A percentile compares a stretch with the other conserved stretches of the same genome.
Conservation (phyloP, 2,797 vertebrate genomes). For the Hypotaenidia okinawae region DNA sequence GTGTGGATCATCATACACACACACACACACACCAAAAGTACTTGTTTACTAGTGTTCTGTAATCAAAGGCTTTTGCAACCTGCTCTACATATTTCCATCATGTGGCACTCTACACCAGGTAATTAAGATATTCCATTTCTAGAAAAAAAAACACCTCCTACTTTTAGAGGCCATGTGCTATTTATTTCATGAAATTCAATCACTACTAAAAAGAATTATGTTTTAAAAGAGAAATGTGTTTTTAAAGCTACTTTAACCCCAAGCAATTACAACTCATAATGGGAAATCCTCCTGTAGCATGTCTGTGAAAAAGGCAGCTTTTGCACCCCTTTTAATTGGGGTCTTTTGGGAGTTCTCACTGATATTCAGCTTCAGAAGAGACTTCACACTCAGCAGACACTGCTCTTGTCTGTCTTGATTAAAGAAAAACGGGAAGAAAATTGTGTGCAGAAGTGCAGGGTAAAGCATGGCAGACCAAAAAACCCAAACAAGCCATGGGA, state of each 20-base stretch:
- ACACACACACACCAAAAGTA: not conserved
- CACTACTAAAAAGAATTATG: not conserved
- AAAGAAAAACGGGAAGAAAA: not conserved
- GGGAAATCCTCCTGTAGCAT: not conserved
- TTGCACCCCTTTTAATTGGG: not conserved
- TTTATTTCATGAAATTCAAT: not conserved
- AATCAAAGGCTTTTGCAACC: not conserved
- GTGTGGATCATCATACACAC: not conserved
- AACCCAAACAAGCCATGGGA: not conserved
- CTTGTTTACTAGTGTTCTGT: not conserved
- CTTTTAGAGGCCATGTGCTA: not conserved
- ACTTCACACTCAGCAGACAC: not conserved
- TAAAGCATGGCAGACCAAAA: not conserved
- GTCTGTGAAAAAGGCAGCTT: not conserved
- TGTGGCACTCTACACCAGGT: not conserved
- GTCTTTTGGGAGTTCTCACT: not conserved
- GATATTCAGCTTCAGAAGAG: not conserved
- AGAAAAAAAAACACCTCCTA: not conserved
- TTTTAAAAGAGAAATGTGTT: not conserved
- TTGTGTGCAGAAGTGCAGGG: accelerated
- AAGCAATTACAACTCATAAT: not conserved
- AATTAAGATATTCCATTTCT: not conserved
- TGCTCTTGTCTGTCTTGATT: not conserved
- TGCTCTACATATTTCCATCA: not conserved
- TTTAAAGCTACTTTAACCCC: not conserved